Percentiles rank a stretch among this genome's conserved stretches.
These are phyloP conservation scores for Junonia oenone DNA, from an alignment of 2,888 invertebrate species.

Conservation along the genomic window DNA sequence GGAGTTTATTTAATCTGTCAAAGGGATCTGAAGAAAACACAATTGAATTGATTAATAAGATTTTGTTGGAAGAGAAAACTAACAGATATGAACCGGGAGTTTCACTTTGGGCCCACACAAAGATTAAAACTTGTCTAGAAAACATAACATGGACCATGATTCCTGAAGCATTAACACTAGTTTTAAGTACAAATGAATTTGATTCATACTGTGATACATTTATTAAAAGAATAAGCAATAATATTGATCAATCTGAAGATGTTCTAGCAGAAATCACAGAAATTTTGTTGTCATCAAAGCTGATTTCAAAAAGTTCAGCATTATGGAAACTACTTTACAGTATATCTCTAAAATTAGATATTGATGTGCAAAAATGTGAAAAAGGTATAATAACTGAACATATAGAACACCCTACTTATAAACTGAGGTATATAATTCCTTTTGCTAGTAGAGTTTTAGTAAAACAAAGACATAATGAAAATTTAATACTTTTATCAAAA, in stretches of 20 bases:
- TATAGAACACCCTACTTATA: conserved; percentile 40
- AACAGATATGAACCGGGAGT: conserved; percentile 45
- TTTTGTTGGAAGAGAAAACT: conserved; percentile 38
- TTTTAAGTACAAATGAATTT: conserved; percentile 43
- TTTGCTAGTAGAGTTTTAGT: conserved; percentile 45
- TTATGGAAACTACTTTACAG: conserved; percentile 56
- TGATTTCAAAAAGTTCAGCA: conserved; percentile 38
- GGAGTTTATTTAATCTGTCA: conserved; percentile 44
- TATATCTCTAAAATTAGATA: conserved; percentile 42
- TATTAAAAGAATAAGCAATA: conserved; percentile 40
- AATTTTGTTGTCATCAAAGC: conserved; percentile 40
- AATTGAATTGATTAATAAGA: conserved; percentile 32
- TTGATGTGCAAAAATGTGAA: conserved; percentile 29
- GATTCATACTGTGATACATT: conserved; percentile 47
- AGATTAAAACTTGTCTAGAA: conserved; percentile 41
- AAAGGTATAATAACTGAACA: conserved; percentile 32
- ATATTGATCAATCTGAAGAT: conserved; percentile 31
- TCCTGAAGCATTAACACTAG: conserved; percentile 37
- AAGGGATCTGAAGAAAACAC: conserved; percentile 25
- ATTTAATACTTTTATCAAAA: conserved; percentile 38
- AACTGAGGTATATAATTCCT: conserved; percentile 53
- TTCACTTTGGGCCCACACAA: conserved; percentile 48
- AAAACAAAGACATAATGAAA: conserved; percentile 26
- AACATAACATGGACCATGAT: conserved; percentile 42
- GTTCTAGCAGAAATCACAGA: conserved; percentile 37